Conservation (phyloP, 2,888 invertebrate genomes). For the Lacanobia oleracea region DNA sequence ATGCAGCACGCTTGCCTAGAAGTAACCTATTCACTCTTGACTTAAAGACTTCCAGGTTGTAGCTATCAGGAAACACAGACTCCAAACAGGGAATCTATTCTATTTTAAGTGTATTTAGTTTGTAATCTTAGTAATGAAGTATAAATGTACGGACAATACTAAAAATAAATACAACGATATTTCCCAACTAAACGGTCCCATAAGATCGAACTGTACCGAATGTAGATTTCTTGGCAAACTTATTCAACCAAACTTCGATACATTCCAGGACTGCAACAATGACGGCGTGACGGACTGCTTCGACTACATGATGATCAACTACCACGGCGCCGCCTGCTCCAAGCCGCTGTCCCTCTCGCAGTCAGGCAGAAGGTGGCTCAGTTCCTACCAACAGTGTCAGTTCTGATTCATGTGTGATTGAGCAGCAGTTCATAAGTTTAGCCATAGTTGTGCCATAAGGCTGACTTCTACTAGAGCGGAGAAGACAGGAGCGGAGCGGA, state of each 20-base stretch:
- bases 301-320: slow-evolving; percentile 92
- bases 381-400: slow-evolving; percentile 81
- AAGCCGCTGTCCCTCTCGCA: slow-evolving; percentile 74
- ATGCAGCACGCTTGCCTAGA: too few species aligned
- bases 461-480: too few species aligned
- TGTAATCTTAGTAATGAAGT: too few species aligned
- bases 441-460: not conserved
- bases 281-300: slow-evolving; percentile 92
- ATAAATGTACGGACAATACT: too few species aligned
- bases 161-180: too few species aligned
- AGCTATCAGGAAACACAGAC: too few species aligned
- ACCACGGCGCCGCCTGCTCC: slow-evolving; percentile 90
- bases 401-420: slow-evolving; percentile 54
- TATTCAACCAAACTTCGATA: not conserved
- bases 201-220: not conserved
- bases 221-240: not conserved
- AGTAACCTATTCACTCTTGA: too few species aligned
- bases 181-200: too few species aligned
- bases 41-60: too few species aligned
- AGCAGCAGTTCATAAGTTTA: not conserved
- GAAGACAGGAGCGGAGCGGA: too few species aligned
- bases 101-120: too few species aligned
- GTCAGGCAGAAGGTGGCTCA: slow-evolving; percentile 80
- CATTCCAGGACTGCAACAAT: slow-evolving; percentile 91
- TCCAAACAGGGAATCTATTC: too few species aligned